Percentiles rank a stretch among this genome's conserved stretches.
Conservation (phyloP, 2,888 invertebrate species). For the Plagodis dolabraria region DNA sequence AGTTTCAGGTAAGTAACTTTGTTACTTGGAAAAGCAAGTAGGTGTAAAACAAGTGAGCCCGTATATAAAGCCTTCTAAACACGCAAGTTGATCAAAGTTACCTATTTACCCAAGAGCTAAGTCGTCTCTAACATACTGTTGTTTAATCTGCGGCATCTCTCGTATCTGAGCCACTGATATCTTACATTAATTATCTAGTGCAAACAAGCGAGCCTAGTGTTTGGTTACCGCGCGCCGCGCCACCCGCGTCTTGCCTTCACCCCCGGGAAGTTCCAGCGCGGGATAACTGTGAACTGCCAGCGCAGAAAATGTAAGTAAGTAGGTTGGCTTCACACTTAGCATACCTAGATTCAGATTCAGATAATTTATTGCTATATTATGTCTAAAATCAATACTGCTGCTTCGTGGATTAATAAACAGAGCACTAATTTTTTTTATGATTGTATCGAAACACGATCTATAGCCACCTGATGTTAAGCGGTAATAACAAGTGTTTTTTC, state of each 20-base stretch:
- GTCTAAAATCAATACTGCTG: too few species aligned
- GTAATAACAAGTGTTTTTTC: too few species aligned
- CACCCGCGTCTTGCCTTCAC: conserved; percentile 5
- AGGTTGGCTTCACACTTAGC: too few species aligned
- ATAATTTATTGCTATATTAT: too few species aligned
- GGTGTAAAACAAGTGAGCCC: not conserved
- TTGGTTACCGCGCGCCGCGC: conserved; percentile 33
- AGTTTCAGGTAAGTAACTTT: conserved; percentile 3
- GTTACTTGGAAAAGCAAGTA: conserved; percentile 2
- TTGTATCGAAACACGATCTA: too few species aligned
- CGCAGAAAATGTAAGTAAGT: not conserved
- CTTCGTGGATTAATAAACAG: too few species aligned
- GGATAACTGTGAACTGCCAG: conserved; percentile 5
- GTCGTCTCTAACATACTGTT: conserved; percentile 4
- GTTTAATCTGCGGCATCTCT: conserved; percentile 13
- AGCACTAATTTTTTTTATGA: too few species aligned
- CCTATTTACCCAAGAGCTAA: conserved; percentile 16
- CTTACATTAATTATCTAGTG: conserved; percentile 60
- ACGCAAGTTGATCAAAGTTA: conserved; percentile 12
- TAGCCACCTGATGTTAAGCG: too few species aligned
- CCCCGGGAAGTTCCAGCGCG: conserved; percentile 11
- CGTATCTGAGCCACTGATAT: conserved; percentile 31
- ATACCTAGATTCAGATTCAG: too few species aligned
- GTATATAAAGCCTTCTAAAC: conserved; percentile 1
- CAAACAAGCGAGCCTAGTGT: conserved; percentile 55